Base-by-base conservation (phyloP, 2,113 vertebrate genomes). In the Amphiprion ocellaris region DNA sequence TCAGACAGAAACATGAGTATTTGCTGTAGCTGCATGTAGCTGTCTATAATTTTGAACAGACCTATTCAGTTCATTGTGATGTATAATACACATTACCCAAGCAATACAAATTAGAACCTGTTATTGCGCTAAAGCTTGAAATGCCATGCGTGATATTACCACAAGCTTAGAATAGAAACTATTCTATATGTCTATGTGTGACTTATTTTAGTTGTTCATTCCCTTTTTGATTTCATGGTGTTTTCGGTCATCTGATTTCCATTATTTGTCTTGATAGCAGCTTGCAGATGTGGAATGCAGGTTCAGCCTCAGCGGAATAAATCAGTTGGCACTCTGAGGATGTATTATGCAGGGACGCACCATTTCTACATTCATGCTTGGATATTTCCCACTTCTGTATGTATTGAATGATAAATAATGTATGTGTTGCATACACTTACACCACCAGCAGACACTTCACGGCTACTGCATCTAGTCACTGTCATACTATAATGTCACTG, bases 201-300 rank as follows among this genome's bases (percentile, higher is more conserved):
- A 67, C 84, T 54, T 73, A 12, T 73, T 69, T 85, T 44, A 41
- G n/a, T 63, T 78, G 53, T 55, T 84, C 30, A 23, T 75, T 52
- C 65, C 37, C 23, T 53, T 47, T 85, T 70, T 47, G 9, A 77
- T 82, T 81, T 79, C 75, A 69, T 15, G 75, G 84, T 87, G 86
- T 89, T 82, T 69, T 91, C 86, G 89, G 86, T 93, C 93, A 89
- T 94, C 90, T 85, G 93, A 93, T 94, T 96, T 94, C 92, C 95
- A 95, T 96, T 95, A 95, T 94, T 87, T 92, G 94, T 94, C 92
- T 92, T 85, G 94, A 89, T 91, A 91, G 93, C 66, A 89, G 88
- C 87, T 90, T 70, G 89, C 95, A 93, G 94, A 93, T 93, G 94
- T 94, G 95, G 95, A 95, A 96, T 95, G 94, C 69, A 79, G 85